Evolutionary conservation across 2,113 vertebrate species (phyloP), one percentile per base, ranked within the genome.

Genomic region (Serilophus lunatus): DNA sequence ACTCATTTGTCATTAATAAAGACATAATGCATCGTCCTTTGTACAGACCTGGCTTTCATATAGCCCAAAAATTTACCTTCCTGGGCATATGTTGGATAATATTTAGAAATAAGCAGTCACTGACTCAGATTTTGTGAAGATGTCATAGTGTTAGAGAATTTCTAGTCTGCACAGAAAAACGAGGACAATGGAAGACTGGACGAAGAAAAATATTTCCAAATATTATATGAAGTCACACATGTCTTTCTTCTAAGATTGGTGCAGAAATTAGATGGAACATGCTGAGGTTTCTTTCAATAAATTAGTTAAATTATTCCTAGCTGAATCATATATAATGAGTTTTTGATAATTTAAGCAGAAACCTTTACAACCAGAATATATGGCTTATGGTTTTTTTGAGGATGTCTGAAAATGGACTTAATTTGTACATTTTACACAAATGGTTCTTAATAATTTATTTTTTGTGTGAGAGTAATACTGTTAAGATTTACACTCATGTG

Each of bases 201-300:
- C 64, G 14, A 70, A 76, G 15, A 75, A 91, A 93, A 82, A 23
- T 61, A n/a, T 69, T 85, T 93, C 15, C 17, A 59, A 29, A 28
- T 71, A 10, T 18, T 80, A 12, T 28, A 54, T 33, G 14, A 70
- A 91, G 31, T 76, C 33, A 64, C 7, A 16, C 0, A 0, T 29
- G 1, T 26, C 6, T 71, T 12, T 66, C 81, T 85, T 40, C 36
- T 75, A 72, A 76, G 7, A 6, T 5, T 2, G 11, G 38, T 33
- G 9, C 50, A 69, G 92, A 88, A 82, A 25, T 12, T n/a, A 80
- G 65, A 17, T 33, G 6, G 22, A 42, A 51, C 29, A 18, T 24
- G 1, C 23, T 36, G 25, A 47, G n/a, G 10, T 1, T 15, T 50
- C 66, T 84, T 81, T 33, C 23, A 23, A 33, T 33, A 86, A 74